Base-by-base conservation (phyloP, 2,113 vertebrate genomes). In the Dendropsophus ebraccatus region DNA sequence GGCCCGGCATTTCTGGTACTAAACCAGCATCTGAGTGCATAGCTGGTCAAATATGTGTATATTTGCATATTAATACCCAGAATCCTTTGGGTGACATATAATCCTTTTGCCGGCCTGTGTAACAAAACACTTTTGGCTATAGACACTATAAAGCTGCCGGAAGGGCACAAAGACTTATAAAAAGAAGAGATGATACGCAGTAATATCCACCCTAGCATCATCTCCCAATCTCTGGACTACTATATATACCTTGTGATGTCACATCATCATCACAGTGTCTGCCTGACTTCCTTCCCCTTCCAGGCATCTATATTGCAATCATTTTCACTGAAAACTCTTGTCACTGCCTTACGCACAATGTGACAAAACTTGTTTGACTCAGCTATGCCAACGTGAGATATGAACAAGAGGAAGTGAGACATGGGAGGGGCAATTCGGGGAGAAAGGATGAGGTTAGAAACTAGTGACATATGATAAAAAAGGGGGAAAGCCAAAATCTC, bases 321-420 rank as follows among this genome's bases (percentile, higher is more conserved):
- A n/a, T 32, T 54, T 58, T 73, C 85, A 58, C 54, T 12, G 50
- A 41, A 72, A 45, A 50, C 25, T 23, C 54, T 50, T 60, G 78
- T 81, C 78, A 74, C 52, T 81, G 49, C 3, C 78, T 35, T 41
- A 80, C 56, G 56, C 35, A 49, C 32, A 54, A 32, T 6, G 62
- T 86, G 76, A 79, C 76, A 84, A 83, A 83, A 76, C 72, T 76
- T 32, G 23, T 85, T 70, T 80, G 62, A 86, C 85, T 81, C 78
- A 81, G 67, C 78, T 35, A 81, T 81, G 77, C 85, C 85, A 87
- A 73, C 78, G 52, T 74, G 77, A 87, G 67, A 50, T 23, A 73
- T 28, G 28, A 41, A 23, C 14, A 35, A 35, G 52, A 81, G 85
- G 85, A 87, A 87, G 85, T 81, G 52, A 81, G 47, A 86, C 70